Evolutionary conservation across 1,140 invertebrate species (phyloP).

Genomic region (Drosophila equinoxialis): DNA sequence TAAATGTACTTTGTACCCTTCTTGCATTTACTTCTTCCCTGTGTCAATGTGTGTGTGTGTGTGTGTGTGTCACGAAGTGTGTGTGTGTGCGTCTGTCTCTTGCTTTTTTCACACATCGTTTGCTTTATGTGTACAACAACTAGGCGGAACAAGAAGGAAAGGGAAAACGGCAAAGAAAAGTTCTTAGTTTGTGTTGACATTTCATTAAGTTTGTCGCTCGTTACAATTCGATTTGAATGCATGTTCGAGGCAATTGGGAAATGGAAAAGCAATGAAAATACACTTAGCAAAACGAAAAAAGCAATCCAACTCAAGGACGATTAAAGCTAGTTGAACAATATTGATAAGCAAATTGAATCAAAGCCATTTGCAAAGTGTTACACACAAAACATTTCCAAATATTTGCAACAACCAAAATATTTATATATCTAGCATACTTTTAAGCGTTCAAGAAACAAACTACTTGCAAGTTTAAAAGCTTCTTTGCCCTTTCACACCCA

Average conservation of each 20-base stretch:
- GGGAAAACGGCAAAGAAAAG: not conserved
- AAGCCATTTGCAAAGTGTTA: not conserved
- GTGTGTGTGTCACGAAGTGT: not conserved
- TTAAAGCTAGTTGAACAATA: not conserved
- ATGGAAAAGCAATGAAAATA: constrained; percentile 8
- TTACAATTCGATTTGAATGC: constrained; percentile 18
- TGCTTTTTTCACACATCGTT: constrained; percentile 17
- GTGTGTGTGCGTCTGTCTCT: too few relatives aligned
- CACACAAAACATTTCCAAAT: not conserved
- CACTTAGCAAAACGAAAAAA: constrained; percentile 1
- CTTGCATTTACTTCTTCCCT: constrained; percentile 2
- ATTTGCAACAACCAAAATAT: constrained; percentile 15
- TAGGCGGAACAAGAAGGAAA: not conserved
- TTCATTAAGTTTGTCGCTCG: constrained; percentile 18
- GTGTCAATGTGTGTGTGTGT: not conserved
- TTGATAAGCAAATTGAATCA: not conserved
- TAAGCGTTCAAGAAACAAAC: constrained; percentile 62
- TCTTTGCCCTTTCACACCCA: constrained; percentile 48
- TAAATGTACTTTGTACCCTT: constrained; percentile 48
- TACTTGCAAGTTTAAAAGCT: constrained; percentile 34
- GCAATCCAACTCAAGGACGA: not conserved
- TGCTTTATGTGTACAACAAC: constrained; percentile 5
- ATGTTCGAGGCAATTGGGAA: constrained; percentile 4
- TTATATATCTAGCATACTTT: constrained; percentile 35
- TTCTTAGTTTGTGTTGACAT: constrained; percentile 20